A percentile compares a stretch with the other conserved stretches of the same genome.
Conservation (phyloP, 2,113 vertebrate species). For the Caloenas nicobarica region DNA sequence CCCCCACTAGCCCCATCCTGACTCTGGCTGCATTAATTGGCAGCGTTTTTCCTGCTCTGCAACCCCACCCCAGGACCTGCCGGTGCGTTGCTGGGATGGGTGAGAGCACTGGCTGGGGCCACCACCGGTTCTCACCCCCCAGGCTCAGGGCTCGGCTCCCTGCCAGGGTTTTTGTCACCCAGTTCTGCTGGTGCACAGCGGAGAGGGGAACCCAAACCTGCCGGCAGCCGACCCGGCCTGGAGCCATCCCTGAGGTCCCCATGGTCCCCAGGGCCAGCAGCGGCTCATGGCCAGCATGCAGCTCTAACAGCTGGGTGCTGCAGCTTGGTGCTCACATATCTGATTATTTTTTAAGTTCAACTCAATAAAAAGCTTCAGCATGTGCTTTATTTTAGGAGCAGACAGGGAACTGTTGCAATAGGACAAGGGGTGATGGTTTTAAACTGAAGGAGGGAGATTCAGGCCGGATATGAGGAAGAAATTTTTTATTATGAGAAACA, state of each 20-base stretch:
- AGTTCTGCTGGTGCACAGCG: rapidly evolving
- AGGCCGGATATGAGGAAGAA: too few species aligned
- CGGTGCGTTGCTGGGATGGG: not conserved
- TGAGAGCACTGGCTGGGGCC: not conserved
- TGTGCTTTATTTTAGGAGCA: rapidly evolving
- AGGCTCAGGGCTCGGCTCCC: not conserved
- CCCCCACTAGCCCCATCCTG: not conserved
- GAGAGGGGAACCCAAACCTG: not conserved
- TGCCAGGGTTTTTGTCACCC: not conserved
- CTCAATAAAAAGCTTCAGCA: not conserved
- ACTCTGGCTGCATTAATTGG: not conserved
- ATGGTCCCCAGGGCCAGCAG: rapidly evolving
- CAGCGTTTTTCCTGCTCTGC: rapidly evolving
- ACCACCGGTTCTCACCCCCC: rapidly evolving
- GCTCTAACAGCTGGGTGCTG: not conserved
- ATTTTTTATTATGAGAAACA: too few species aligned
- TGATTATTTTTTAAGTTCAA: rapidly evolving
- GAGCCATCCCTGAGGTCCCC: rapidly evolving
- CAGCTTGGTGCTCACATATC: rapidly evolving
- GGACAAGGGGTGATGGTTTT: too few species aligned
- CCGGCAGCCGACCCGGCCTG: rapidly evolving
- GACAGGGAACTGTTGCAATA: not conserved
- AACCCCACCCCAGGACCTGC: not conserved
- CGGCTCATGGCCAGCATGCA: rapidly evolving
- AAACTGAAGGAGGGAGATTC: too few species aligned